These are phyloP conservation scores for Thripadectes ignobilis DNA, from an alignment of 2,797 vertebrate species.

Conservation along the genomic window DNA sequence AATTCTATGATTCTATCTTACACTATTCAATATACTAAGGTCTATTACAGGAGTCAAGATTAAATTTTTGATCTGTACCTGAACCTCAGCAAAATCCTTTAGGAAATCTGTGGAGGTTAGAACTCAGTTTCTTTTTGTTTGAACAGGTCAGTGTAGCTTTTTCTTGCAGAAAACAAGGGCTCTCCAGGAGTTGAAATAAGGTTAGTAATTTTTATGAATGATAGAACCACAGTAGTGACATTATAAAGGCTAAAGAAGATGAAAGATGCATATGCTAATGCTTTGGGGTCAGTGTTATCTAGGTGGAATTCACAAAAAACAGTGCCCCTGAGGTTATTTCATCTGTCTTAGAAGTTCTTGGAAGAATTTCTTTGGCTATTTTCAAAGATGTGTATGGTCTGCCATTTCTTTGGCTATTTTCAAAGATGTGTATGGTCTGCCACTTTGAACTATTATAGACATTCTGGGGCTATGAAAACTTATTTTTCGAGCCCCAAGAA, in stretches of 20 bases:
- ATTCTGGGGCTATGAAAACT: neutral
- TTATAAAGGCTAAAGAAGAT: neutral
- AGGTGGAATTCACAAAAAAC: neutral
- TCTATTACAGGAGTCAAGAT: neutral
- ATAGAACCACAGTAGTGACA: neutral
- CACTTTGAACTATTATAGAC: neutral
- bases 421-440: neutral
- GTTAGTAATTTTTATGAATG: neutral
- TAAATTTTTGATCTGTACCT: neutral
- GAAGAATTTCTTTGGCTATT: neutral
- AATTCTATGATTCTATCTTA: neutral
- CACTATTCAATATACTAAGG: neutral
- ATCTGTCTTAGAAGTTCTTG: neutral
- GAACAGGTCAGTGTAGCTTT: neutral
- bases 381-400: neutral
- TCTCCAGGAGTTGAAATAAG: neutral
- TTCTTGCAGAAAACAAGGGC: neutral
- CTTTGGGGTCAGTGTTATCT: neutral
- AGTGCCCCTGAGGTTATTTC: neutral
- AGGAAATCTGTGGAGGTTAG: neutral
- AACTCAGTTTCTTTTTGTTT: neutral
- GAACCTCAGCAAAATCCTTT: neutral
- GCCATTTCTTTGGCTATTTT: neutral
- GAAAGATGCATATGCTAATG: neutral
- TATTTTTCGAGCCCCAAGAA: slow-evolving; percentile 4